A percentile compares a stretch with the other conserved stretches of the same genome.
Conservation (phyloP, 2,888 invertebrate genomes). For the Tetropium fuscum region DNA sequence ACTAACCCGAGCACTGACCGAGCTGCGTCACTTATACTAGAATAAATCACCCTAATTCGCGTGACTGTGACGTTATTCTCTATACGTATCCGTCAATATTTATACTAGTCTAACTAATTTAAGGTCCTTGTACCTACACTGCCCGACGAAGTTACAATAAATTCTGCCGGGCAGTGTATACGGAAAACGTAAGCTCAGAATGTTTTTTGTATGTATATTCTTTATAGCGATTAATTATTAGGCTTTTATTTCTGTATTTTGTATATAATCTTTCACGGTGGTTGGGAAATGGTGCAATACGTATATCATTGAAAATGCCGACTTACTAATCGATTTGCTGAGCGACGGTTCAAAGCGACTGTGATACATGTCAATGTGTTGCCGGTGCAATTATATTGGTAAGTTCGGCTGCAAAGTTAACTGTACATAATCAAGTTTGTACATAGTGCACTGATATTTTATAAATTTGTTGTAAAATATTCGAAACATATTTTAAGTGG, state of each 20-base stretch:
- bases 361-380: slow-evolving; percentile 41
- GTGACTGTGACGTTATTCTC: slow-evolving; percentile 14
- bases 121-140: neutral
- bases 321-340: slow-evolving; percentile 61
- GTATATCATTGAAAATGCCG: slow-evolving; percentile 50
- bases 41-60: slow-evolving; percentile 25
- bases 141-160: neutral
- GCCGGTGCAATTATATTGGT: slow-evolving; percentile 54
- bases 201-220: slow-evolving; percentile 51
- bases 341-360: too few relatives aligned
- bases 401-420: slow-evolving; percentile 52
- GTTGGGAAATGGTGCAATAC: slow-evolving; percentile 67
- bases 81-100: slow-evolving; percentile 16
- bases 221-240: slow-evolving; percentile 61
- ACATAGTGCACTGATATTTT: slow-evolving; percentile 26
- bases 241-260: slow-evolving; percentile 42
- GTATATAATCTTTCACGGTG: slow-evolving; percentile 60
- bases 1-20: slow-evolving; percentile 85
- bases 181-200: slow-evolving; percentile 22
- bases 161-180: slow-evolving; percentile 2
- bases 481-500: slow-evolving; percentile 20
- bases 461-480: slow-evolving; percentile 19
- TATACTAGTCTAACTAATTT: slow-evolving; percentile 33
- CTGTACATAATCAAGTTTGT: slow-evolving; percentile 45
- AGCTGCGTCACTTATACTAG: slow-evolving; percentile 74